Evolutionary conservation across 2,113 vertebrate species (phyloP).

Genomic region (Naja naja): DNA sequence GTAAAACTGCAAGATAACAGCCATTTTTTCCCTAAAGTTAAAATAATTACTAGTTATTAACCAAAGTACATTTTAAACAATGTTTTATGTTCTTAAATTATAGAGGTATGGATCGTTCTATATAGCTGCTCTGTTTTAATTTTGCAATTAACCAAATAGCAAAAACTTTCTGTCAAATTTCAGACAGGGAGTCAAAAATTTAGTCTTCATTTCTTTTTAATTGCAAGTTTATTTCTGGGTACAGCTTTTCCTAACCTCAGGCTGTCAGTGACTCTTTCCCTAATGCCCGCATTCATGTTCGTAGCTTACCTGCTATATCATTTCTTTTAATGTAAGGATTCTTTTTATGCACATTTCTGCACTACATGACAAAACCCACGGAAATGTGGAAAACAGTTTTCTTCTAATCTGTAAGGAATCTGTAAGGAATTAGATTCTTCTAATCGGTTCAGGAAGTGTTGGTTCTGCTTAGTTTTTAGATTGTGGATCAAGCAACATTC

Average conservation of each 20-base stretch:
- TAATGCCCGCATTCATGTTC: background rate
- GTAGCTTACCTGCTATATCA: background rate
- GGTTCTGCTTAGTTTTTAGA: background rate
- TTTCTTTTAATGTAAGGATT: background rate
- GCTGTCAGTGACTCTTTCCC: background rate
- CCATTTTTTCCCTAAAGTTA: background rate
- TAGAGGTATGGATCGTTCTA: background rate
- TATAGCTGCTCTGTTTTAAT: background rate
- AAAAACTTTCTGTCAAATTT: background rate
- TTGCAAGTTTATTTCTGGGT: background rate
- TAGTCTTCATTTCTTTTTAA: background rate
- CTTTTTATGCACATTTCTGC: background rate
- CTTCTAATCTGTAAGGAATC: background rate
- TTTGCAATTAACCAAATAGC: background rate
- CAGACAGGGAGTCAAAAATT: background rate
- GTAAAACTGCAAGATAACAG: background rate
- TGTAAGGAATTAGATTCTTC: background rate
- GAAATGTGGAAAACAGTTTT: background rate
- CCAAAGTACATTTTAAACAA: background rate
- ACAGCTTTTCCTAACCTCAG: background rate
- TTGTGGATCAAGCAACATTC: background rate
- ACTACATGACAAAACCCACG: background rate
- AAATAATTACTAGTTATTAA: background rate
- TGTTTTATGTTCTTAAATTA: background rate
- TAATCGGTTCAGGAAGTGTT: background rate